These are phyloP conservation scores for Lepidotrigona ventralis DNA, from an alignment of 1,140 invertebrate genomes.

Conservation along the genomic window DNA sequence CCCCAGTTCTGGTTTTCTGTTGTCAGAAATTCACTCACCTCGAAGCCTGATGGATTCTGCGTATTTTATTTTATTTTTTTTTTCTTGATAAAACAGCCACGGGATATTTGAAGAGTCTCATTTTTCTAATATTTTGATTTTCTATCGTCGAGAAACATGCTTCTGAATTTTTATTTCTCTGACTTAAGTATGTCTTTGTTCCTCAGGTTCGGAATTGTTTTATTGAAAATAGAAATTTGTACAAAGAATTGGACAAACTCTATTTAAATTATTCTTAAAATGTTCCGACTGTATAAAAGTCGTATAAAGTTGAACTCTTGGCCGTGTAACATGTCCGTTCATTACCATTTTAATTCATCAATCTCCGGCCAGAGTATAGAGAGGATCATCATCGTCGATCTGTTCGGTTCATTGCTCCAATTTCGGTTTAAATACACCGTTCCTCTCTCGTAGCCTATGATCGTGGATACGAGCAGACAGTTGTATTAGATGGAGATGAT, in stretches of 20 bases:
- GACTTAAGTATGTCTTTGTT: no score
- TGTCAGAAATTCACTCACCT: no score
- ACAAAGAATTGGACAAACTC: no score
- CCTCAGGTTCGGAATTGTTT: no score
- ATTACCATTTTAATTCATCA: slow-evolving; percentile 21
- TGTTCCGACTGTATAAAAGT: neutral
- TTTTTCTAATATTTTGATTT: neutral
- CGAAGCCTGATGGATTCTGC: no score
- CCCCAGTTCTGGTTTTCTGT: no score
- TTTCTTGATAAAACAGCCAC: neutral
- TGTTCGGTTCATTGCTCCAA: neutral
- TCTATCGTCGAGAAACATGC: neutral
- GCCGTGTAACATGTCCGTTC: neutral
- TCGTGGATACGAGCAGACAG: slow-evolving; percentile 12
- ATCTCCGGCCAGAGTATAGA: neutral
- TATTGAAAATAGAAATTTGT: no score
- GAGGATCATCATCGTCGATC: neutral
- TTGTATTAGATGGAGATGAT: slow-evolving; percentile 44
- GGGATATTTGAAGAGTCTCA: neutral
- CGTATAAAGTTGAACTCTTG: neutral
- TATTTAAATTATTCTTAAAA: neutral
- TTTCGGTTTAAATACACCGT: slow-evolving; percentile 8
- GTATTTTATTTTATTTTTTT: no score
- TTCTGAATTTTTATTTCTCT: neutral
- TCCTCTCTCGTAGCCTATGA: neutral